phyloP scores from a whole-genome alignment of 2,113 vertebrate species.

The Dasyprocta punctata region DNA sequence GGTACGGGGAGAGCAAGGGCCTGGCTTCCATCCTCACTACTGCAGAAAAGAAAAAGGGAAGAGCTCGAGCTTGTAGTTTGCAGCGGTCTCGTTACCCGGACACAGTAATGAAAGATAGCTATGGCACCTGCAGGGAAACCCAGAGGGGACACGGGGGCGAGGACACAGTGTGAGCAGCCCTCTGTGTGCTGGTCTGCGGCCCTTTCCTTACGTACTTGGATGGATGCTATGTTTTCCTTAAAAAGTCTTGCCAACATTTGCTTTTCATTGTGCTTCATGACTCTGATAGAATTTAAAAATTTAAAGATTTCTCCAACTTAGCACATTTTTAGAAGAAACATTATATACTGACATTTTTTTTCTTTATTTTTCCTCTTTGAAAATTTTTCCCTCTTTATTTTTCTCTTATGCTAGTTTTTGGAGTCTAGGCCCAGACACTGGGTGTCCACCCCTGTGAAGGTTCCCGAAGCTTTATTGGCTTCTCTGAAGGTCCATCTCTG shows the following conservation, averaged over 20 bases:
- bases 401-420: background rate
- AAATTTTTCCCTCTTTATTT: background rate
- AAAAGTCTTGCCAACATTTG: background rate
- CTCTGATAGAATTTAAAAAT: background rate
- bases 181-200: rapidly evolving
- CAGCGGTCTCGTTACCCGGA: background rate
- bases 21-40: background rate
- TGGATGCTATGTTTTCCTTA: background rate
- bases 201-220: background rate
- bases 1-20: background rate
- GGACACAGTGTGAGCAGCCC: background rate
- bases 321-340: background rate
- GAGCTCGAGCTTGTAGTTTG: rapidly evolving
- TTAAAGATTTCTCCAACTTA: background rate
- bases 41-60: background rate
- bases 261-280: background rate
- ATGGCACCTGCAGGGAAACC: no score
- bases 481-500: background rate
- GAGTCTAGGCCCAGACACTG: background rate
- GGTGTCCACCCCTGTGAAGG: background rate
- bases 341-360: background rate
- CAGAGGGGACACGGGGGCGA: background rate
- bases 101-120: background rate
- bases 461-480: background rate
- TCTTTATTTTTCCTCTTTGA: background rate